Evolutionary conservation across 2,888 invertebrate species (phyloP), one percentile per base, ranked within the genome.

Genomic region (Lucinisca nassula): DNA sequence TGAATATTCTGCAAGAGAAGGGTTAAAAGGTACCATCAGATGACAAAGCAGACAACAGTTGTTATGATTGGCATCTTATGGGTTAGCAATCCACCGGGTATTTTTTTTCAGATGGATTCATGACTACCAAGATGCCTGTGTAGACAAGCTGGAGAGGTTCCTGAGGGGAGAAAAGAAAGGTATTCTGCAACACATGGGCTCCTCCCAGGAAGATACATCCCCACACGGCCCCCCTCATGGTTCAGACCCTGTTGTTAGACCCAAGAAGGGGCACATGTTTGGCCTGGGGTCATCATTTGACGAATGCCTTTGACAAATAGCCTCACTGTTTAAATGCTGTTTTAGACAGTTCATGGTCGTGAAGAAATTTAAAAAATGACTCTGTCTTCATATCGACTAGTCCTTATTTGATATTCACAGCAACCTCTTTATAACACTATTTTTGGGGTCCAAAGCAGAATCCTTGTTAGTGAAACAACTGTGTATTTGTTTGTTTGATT

Each of bases 91-190:
- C n/a, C n/a, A n/a, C n/a, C n/a, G n/a, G n/a, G 40, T 40, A 10
- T 40, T 40, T 40, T 40, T 38, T 70, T 75, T 27, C 90, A 96
- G 97, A 94, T 99, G 99, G 99, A 99, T 99, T 95, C 99, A 99
- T 96, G 99, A 99, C 96, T 99, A 99, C 96, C 99, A 99, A 96
- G 99, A 99, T 95, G 99, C 99, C 1, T 99, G 99, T 97, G 99
- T 99, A 96, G 99, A 99, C 97, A 99, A 99, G 97, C 97, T 99
- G 93, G 99, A 99, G 97, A 98, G 99, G 97, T 99, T 99, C 97
- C 98, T 99, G 0, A 92, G 93, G 30, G 95, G 95, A n/a, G 95
- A 95, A 72, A 91, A 91, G 70, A 88, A 82, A 78, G 74, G 81
- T 17, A 58, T 72, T 12, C 80, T 90, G 3, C 84, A 79, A 67